Conservation (phyloP, 2,797 vertebrate species). For the Enteromius mattozi region DNA sequence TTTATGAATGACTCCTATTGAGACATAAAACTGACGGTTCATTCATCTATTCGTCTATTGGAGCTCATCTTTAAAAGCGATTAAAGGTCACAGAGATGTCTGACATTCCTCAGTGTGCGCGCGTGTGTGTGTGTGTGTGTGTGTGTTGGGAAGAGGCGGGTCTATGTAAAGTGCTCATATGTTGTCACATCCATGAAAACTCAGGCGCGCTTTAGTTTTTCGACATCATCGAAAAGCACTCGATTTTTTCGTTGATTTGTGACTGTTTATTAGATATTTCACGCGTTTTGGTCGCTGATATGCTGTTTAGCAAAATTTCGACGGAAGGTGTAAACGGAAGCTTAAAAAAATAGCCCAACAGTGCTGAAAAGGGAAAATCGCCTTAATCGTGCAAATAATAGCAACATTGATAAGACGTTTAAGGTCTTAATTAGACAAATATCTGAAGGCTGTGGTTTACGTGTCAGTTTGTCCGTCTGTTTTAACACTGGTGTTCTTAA, state of each 20-base stretch:
- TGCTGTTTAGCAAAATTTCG: background rate
- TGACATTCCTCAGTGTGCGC: slow-evolving; percentile 11
- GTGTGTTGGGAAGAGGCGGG: slow-evolving; percentile 39
- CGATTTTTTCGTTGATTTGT: slow-evolving; percentile 48
- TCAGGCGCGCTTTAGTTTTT: background rate
- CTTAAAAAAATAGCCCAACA: background rate
- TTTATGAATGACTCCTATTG: slow-evolving; percentile 37
- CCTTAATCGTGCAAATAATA: background rate
- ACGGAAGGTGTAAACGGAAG: background rate
- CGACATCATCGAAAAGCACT: background rate
- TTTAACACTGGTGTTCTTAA: background rate
- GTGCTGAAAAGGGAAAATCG: background rate
- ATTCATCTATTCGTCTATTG: slow-evolving; percentile 23
- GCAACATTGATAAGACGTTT: background rate
- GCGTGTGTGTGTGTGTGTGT: background rate
- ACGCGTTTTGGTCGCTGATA: background rate
- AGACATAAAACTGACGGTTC: slow-evolving; percentile 36
- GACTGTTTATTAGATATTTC: background rate
- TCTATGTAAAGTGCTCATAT: slow-evolving; percentile 29
- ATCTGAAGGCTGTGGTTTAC: background rate
- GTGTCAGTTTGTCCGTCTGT: background rate
- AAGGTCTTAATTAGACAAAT: slow-evolving; percentile 1
- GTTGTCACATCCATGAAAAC: slow-evolving; percentile 36
- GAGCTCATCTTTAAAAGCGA: slow-evolving; percentile 44
- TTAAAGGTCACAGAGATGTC: slow-evolving; percentile 48